These are phyloP conservation scores for Spisula subtruncata DNA, from an alignment of 2,888 invertebrate species.

Conservation along the genomic window DNA sequence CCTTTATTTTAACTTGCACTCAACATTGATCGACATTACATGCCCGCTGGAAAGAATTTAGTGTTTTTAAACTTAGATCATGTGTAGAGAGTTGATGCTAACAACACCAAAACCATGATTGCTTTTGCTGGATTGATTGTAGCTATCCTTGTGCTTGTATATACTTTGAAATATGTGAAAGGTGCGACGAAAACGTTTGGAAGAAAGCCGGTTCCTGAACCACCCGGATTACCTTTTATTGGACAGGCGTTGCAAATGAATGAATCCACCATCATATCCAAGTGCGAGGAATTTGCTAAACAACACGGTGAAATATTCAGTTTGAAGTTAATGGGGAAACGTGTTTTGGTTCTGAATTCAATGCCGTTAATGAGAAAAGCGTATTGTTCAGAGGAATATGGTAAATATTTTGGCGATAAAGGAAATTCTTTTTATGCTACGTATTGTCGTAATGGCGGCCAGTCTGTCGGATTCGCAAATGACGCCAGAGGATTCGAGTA, in stretches of 20 bases:
- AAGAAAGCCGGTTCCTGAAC: background rate
- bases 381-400: background rate
- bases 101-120: too few species aligned
- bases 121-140: too few species aligned
- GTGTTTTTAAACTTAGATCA: too few species aligned
- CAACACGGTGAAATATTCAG: conserved; percentile 25
- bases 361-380: background rate
- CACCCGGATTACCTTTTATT: background rate
- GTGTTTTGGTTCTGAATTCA: background rate
- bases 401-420: background rate
- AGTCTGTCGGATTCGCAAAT: background rate
- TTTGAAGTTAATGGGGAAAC: background rate
- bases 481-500: background rate
- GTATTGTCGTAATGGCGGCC: background rate
- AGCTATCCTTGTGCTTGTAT: too few species aligned
- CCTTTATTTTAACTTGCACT: too few species aligned
- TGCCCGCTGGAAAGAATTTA: too few species aligned
- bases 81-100: too few species aligned
- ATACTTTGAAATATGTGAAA: background rate
- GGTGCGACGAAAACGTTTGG: background rate
- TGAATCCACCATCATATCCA: background rate
- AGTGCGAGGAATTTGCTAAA: background rate
- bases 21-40: too few species aligned
- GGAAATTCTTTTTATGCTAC: background rate
- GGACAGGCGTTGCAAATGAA: conserved; percentile 16